Evolutionary conservation across 2,113 vertebrate species (phyloP).

Genomic region (Ivindomyrus marchei): DNA sequence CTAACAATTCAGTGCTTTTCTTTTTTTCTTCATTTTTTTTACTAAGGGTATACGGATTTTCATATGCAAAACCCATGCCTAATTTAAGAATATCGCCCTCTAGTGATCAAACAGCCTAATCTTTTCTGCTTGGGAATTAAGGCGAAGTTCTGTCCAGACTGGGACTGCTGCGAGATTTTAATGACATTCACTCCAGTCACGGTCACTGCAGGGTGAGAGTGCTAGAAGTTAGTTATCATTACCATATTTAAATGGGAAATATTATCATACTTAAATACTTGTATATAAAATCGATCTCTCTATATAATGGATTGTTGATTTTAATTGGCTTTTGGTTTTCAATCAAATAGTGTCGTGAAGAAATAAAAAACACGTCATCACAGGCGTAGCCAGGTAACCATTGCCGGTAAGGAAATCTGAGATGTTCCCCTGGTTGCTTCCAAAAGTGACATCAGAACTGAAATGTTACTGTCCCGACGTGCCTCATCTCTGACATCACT

Average conservation of each 20-base stretch:
- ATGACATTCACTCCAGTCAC: background rate
- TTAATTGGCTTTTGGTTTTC: background rate
- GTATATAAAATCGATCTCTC: background rate
- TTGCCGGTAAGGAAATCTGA: slow-evolving; percentile 8
- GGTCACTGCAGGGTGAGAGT: background rate
- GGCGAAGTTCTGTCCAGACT: background rate
- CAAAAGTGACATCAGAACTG: slow-evolving; percentile 1
- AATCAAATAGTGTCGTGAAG: background rate
- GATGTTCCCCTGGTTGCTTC: background rate
- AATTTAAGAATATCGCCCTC: slow-evolving; percentile 1
- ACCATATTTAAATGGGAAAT: background rate
- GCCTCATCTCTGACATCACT: slow-evolving; percentile 1
- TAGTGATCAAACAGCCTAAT: background rate
- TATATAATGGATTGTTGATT: background rate
- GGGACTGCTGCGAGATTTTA: background rate
- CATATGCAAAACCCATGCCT: background rate
- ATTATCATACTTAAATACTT: background rate
- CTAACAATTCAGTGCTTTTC: background rate
- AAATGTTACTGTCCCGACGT: background rate
- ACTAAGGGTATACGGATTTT: background rate
- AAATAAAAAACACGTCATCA: background rate
- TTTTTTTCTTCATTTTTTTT: background rate
- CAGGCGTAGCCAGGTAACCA: slow-evolving; percentile 1
- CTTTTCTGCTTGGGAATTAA: background rate
- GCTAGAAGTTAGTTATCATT: background rate